Evolutionary conservation across 30 jellyfish, hydroid and myxozoan genomes (phyloP), one percentile per base, ranked within the genome.

Genomic region (Pseudorhiza aurosa): DNA sequence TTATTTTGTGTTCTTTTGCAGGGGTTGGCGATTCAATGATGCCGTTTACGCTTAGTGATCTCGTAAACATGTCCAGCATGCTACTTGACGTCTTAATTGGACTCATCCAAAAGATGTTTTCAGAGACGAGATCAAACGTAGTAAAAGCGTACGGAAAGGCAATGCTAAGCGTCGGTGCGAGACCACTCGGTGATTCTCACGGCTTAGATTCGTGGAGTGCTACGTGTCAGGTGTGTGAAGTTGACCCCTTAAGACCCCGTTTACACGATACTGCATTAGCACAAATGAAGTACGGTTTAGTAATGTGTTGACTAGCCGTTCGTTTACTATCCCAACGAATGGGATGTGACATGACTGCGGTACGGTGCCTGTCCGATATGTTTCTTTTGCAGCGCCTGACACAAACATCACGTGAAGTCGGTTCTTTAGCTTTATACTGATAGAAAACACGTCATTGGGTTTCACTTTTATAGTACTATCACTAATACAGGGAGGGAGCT

Each of bases 1-100:
- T 43, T 29, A 1, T 5, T 6, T 11, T 39, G 44, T 45, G 25
- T 28, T 70, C 2, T 12, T 62, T 73, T 62, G 17, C 55, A 82
- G 95, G 83, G 1, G 53, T 51, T 14, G 31, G 62, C 30, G 71
- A 36, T 0, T 78, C 97, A 17, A 49, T 82, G 78, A 81, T 88
- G 97, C 97, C 97, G 2, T 90, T 90, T 56, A 18, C 89, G 6
- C 36, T 82, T 40, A 18, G 56, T 22, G 94, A 90, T 15, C 77
- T 90, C 22, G 89, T 67, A 8, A 80, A 49, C 37, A 90, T 90
- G 97, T 90, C 96, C 10, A 53, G 57, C 4, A 44, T 63, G 19
- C 65, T 90, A 26, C 65, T 83, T 6, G 97, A 90, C 43, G 85
- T 72, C 29, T 43, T 83, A 24, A 68, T 90, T 25, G 97, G 97